These are phyloP conservation scores for Melanotaenia trifasciata DNA, from an alignment of 2,797 vertebrate genomes.

Conservation along the genomic window DNA sequence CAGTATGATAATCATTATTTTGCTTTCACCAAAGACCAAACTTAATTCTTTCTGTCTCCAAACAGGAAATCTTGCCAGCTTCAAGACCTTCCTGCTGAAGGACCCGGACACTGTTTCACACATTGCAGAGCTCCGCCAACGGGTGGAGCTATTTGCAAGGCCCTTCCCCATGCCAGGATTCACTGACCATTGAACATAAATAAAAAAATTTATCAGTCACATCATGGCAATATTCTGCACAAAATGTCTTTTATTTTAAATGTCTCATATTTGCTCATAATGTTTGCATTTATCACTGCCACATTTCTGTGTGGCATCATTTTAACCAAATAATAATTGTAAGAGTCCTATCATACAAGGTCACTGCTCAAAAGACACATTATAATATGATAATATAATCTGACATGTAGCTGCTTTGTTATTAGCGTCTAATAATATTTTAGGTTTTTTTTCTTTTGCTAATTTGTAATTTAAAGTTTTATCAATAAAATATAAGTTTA, in stretches of 20 bases:
- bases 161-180: conserved; percentile 91
- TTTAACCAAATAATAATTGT: neutral
- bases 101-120: conserved; percentile 76
- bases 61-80: conserved; percentile 85
- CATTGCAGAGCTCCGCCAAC: conserved; percentile 81
- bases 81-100: conserved; percentile 85
- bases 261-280: neutral
- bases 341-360: neutral
- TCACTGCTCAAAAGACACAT: neutral
- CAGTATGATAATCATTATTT: neutral
- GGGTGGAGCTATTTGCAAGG: conserved; percentile 88
- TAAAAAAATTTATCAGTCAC: neutral
- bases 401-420: neutral
- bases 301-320: conserved; percentile 1
- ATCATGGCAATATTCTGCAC: neutral
- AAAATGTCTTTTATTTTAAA: neutral
- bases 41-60: neutral
- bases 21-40: neutral
- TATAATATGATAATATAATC: neutral
- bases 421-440: neutral
- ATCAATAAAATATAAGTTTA: neutral
- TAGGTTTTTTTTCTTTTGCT: neutral
- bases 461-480: neutral
- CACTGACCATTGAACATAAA: conserved; percentile 58
- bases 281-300: accelerated